Evolutionary conservation across 1,140 invertebrate species (phyloP).

Genomic region (Macrosteles quadrilineatus): DNA sequence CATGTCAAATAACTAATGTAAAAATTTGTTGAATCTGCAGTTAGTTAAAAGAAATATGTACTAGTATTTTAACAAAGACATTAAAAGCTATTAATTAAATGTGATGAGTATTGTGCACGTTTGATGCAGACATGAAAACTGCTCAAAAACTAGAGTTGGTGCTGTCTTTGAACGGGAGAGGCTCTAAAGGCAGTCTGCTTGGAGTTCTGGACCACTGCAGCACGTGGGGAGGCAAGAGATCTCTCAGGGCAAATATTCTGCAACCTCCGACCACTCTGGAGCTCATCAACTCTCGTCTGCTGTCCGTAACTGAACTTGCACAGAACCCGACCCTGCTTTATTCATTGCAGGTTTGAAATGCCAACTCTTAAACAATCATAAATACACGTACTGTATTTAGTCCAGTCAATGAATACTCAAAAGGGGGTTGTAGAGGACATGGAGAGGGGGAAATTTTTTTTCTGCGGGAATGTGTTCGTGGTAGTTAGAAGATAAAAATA

Average conservation of each 20-base stretch:
- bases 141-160: slow-evolving; percentile 75
- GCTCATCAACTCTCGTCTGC: slow-evolving; percentile 66
- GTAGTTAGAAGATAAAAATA: too few relatives aligned
- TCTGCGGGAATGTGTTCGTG: too few relatives aligned
- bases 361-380: not conserved
- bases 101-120: too few relatives aligned
- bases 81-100: too few relatives aligned
- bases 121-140: slow-evolving; percentile 63
- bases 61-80: too few relatives aligned
- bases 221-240: slow-evolving; percentile 73
- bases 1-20: too few relatives aligned
- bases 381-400: too few relatives aligned
- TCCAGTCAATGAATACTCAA: too few relatives aligned
- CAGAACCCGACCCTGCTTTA: slow-evolving; percentile 62
- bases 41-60: too few relatives aligned
- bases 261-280: slow-evolving; percentile 70
- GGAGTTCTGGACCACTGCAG: slow-evolving; percentile 76
- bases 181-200: slow-evolving; percentile 59
- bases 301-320: slow-evolving; percentile 74
- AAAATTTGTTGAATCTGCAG: too few relatives aligned
- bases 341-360: slow-evolving; percentile 49
- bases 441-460: too few relatives aligned
- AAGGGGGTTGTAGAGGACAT: too few relatives aligned
- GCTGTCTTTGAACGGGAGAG: slow-evolving; percentile 53
- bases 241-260: slow-evolving; percentile 77